A percentile compares a stretch with the other conserved stretches of the same genome.
phyloP scores from a whole-genome alignment of 2,888 invertebrate species.

The Yponomeuta plumbellus region DNA sequence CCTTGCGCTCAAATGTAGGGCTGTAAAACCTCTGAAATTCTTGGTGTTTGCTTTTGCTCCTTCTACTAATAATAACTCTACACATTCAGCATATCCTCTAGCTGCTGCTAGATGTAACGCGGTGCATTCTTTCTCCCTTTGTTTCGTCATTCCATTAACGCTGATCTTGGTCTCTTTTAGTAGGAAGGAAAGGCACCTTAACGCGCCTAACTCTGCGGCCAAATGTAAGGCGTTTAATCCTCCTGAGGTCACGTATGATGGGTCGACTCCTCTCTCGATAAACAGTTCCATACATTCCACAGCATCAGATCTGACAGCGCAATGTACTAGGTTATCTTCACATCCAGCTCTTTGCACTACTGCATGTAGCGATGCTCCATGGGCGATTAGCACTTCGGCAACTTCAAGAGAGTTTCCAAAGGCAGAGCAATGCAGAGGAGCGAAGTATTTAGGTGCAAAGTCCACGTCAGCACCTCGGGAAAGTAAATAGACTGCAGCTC shows the following conservation, averaged over 20 bases:
- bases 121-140: slow-evolving; percentile 84
- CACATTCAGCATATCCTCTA: slow-evolving; percentile 88
- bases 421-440: slow-evolving; percentile 91
- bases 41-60: slow-evolving; percentile 85
- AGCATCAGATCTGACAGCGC: slow-evolving; percentile 88
- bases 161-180: slow-evolving; percentile 84
- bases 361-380: slow-evolving; percentile 81
- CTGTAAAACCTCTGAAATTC: slow-evolving; percentile 88
- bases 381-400: slow-evolving; percentile 83
- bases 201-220: slow-evolving; percentile 86
- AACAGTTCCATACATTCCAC: slow-evolving; percentile 86
- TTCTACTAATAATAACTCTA: slow-evolving; percentile 84
- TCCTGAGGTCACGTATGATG: slow-evolving; percentile 83
- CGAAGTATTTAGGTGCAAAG: slow-evolving; percentile 82
- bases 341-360: slow-evolving; percentile 81
- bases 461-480: slow-evolving; percentile 83
- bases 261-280: slow-evolving; percentile 83
- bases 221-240: slow-evolving; percentile 88
- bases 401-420: slow-evolving; percentile 90
- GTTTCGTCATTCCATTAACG: slow-evolving; percentile 81
- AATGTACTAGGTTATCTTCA: slow-evolving; percentile 88
- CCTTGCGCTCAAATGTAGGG: slow-evolving; percentile 90
- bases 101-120: slow-evolving; percentile 92
- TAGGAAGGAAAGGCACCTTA: slow-evolving; percentile 83
- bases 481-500: slow-evolving; percentile 82